Evolutionary conservation across 92 coral and sea anemone genomes (phyloP).

Genomic region (Siderastrea siderea): DNA sequence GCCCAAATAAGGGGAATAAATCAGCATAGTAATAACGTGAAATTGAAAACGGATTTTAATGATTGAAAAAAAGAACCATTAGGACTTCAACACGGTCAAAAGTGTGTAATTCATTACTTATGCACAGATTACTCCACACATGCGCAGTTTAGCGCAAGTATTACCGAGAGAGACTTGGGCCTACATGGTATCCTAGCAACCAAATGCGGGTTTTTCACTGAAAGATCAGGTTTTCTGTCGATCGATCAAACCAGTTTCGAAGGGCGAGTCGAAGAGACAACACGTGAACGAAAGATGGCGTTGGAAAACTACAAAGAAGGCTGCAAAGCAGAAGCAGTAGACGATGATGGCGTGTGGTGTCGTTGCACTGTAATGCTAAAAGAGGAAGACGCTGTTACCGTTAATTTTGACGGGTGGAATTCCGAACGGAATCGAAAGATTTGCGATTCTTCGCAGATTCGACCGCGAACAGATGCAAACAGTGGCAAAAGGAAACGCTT

Average conservation of each 20-base stretch:
- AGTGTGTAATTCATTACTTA: no score
- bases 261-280: background rate
- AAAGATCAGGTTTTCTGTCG: constrained; percentile 3
- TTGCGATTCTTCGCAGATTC: background rate
- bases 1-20: no score
- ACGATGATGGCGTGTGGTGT: constrained; percentile 13
- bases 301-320: background rate
- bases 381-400: background rate
- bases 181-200: background rate
- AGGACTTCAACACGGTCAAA: no score
- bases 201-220: constrained; percentile 2
- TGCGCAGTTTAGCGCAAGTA: background rate
- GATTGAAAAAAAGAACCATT: no score
- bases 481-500: constrained; percentile 2
- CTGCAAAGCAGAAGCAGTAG: constrained; percentile 23
- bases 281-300: background rate
- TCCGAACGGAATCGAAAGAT: constrained; percentile 5
- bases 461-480: constrained; percentile 1
- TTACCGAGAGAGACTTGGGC: constrained; percentile 13
- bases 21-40: no score
- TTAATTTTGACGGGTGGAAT: constrained; percentile 2
- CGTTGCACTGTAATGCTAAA: background rate
- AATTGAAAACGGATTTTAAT: no score
- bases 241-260: constrained; percentile 4
- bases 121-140: no score